Percentiles rank a stretch among this genome's conserved stretches.
These are phyloP conservation scores for Lordiphosa clarofinis DNA, from an alignment of 1,140 invertebrate species.

Conservation along the genomic window DNA sequence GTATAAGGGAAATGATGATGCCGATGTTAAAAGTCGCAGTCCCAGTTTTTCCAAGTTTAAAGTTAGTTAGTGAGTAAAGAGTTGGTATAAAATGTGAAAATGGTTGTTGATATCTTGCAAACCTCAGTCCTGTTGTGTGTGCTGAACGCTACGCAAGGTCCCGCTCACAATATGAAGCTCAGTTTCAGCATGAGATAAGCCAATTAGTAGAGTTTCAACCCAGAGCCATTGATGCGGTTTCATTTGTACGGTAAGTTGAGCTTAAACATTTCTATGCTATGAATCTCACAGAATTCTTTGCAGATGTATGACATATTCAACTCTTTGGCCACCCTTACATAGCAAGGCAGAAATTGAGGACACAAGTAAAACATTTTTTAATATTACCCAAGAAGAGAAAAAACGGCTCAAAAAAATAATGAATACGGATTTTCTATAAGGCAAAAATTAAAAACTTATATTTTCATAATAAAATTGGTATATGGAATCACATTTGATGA, in stretches of 20 bases:
- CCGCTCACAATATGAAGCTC: constrained; percentile 20
- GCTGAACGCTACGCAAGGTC: constrained; percentile 22
- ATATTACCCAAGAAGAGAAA: constrained; percentile 18
- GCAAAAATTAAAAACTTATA: too few species aligned
- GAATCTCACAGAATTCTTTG: background rate
- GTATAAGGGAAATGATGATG: background rate
- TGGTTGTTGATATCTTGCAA: background rate
- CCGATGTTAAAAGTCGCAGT: background rate
- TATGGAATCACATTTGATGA: too few species aligned
- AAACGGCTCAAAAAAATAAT: constrained; percentile 20
- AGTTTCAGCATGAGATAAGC: constrained; percentile 32
- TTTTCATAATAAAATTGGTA: too few species aligned
- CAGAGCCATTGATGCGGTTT: constrained; percentile 29
- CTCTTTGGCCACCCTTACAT: constrained; percentile 43
- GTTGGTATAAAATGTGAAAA: background rate
- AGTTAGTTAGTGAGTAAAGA: constrained; percentile 3
- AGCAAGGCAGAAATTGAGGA: constrained; percentile 16
- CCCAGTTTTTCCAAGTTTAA: constrained; percentile 35
- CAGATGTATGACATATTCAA: constrained; percentile 26
- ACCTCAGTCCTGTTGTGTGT: constrained; percentile 24
- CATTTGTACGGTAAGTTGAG: constrained; percentile 30
- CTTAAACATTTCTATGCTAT: background rate
- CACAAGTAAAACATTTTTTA: constrained; percentile 62
- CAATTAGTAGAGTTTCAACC: constrained; percentile 26
- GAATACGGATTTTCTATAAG: constrained; percentile 22